phyloP scores from a whole-genome alignment of 2,888 invertebrate genomes.

The Acrobeloides nanus region DNA sequence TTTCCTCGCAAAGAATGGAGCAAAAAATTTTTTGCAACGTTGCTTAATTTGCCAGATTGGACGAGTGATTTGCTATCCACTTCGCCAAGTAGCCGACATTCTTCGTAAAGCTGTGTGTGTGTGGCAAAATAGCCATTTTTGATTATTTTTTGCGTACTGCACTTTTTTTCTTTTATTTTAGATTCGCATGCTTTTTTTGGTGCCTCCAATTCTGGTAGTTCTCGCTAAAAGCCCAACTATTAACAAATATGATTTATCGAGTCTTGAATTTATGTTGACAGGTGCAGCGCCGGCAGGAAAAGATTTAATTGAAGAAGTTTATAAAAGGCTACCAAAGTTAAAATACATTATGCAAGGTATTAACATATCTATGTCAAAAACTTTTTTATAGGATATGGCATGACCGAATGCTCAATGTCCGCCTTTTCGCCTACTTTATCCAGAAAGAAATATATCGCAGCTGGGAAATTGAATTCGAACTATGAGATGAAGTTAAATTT shows the following conservation, averaged over 20 bases:
- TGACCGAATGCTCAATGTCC: conserved; percentile 24
- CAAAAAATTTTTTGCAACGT: too few species aligned
- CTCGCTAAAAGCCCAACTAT: conserved; percentile 66
- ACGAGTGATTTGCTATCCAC: too few species aligned
- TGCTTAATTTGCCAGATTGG: too few species aligned
- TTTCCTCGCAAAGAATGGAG: too few species aligned
- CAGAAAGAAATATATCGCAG: conserved; percentile 23
- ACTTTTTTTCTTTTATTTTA: too few species aligned
- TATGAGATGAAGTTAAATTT: conserved; percentile 26
- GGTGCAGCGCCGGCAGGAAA: conserved; percentile 50
- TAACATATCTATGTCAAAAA: not conserved
- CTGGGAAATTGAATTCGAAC: conserved; percentile 18
- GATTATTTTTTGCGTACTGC: too few species aligned
- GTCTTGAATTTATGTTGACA: conserved; percentile 59
- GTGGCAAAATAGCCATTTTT: not conserved
- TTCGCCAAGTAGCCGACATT: too few species aligned
- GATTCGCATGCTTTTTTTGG: conserved; percentile 59
- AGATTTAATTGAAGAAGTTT: conserved; percentile 43
- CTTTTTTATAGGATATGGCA: conserved; percentile 25
- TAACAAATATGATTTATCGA: conserved; percentile 69
- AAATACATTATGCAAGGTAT: conserved; percentile 21
- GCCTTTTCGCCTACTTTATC: too few species aligned
- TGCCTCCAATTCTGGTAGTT: conserved; percentile 74
- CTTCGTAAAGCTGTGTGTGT: not conserved
- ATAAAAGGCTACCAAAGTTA: conserved; percentile 31